Evolutionary conservation across 2,797 vertebrate genomes (phyloP).

Genomic region (Helicolenus hilgendorfi): DNA sequence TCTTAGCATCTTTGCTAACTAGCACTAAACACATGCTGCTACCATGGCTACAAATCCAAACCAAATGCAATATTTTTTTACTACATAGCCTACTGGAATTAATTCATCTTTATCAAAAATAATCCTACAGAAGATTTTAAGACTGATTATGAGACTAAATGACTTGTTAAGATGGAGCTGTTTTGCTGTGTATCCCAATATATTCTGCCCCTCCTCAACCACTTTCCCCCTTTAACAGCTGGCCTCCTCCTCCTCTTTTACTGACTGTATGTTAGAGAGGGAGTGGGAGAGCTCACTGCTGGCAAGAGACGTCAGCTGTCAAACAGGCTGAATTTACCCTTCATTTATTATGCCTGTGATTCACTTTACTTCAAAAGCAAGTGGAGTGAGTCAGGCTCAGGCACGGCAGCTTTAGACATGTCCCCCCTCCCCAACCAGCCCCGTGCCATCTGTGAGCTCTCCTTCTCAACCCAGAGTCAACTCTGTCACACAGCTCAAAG

Average conservation of each 20-base stretch:
- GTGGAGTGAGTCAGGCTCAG: constrained; percentile 58
- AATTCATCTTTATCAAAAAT: neutral
- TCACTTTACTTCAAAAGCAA: constrained; percentile 73
- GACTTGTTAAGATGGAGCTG: constrained; percentile 49
- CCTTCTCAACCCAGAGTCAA: constrained; percentile 58
- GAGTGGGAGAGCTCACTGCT: constrained; percentile 68
- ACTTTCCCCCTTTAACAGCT: constrained; percentile 73
- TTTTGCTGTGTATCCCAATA: constrained; percentile 51
- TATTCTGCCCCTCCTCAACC: constrained; percentile 55
- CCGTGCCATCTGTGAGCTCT: constrained; percentile 75
- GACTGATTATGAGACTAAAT: constrained; percentile 2
- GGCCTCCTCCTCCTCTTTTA: constrained; percentile 60
- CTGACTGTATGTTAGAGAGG: constrained; percentile 30
- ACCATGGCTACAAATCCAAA: neutral
- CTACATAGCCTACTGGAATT: neutral
- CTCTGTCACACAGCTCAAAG: constrained; percentile 77
- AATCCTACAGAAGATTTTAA: constrained; percentile 8
- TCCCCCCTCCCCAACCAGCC: neutral
- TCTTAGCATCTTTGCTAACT: neutral
- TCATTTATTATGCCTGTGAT: constrained; percentile 63
- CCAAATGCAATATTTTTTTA: neutral
- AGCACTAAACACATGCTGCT: neutral
- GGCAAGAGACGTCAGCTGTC: constrained; percentile 61
- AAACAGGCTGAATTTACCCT: constrained; percentile 53
- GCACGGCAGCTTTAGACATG: constrained; percentile 43